Base-by-base conservation (phyloP, 2,888 invertebrate genomes). In the Chaetoderma sp. region DNA sequence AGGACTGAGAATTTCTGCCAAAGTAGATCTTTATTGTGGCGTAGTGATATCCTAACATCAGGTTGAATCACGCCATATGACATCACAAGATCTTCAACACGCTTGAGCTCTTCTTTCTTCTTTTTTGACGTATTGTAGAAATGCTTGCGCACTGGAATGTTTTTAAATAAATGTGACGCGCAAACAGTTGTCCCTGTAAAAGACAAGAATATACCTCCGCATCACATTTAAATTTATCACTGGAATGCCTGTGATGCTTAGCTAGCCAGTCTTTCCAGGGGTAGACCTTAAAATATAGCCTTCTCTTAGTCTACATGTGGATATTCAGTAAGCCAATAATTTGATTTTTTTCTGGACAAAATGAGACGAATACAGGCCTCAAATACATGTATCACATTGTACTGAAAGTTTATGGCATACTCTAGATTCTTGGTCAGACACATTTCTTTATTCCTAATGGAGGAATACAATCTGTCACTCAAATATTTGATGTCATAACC, bases 91-190 rank as follows among this genome's bases (percentile, higher is more conserved):
- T 80, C 85, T 79, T 90, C 90, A 6, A 89, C 82, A 60, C 83
- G 86, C 76, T 88, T 90, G 28, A 90, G 70, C 66, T 90, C 89
- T 58, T 89, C 89, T 67, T 83, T 87, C 32, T 87, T 83, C 68
- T 85, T 86, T 63, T 86, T 88, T 1, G 80, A 75, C 27, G 86
- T 85, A 59, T 81, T 87, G 60, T 89, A 86, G 65, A 86, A 86
- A 78, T 90, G 89, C 68, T 88, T 87, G 18, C 91, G 83, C 0
- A 91, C 91, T 18, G 90, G 90, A 23, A 90, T 73, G 65, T 88
- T 88, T 74, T 87, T 87, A 77, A 91, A 91, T 47, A 91, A 77
- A 65, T 89, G 83, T 32, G 76, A 82, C 1, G 88, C 89, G 63
- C 83, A 81, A 0, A 91, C 83, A 4, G 88, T 88, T 10, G 91